phyloP scores from a whole-genome alignment of 2,113 vertebrate genomes.

The Tamias sibiricus region DNA sequence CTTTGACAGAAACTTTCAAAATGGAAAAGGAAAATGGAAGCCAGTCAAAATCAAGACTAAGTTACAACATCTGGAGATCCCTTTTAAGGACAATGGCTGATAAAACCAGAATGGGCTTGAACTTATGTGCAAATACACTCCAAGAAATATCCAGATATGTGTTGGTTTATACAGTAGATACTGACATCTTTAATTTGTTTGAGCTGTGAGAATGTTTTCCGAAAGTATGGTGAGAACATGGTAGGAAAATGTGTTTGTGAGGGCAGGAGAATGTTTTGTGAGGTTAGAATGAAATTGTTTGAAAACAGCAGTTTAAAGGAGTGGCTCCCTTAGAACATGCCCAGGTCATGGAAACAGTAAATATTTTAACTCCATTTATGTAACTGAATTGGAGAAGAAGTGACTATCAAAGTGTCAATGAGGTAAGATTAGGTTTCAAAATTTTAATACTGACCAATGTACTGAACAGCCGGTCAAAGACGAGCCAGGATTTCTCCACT shows the following conservation, averaged over 20 bases:
- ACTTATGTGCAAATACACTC: conserved; percentile 41
- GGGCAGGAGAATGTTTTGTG: neutral
- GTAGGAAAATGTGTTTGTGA: conserved; percentile 40
- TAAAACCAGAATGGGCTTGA: conserved; percentile 61
- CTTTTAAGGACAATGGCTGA: conserved; percentile 69
- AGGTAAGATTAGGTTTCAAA: conserved; percentile 10
- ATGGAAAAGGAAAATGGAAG: conserved; percentile 49
- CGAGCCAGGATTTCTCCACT: neutral
- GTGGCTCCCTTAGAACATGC: neutral
- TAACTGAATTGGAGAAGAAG: neutral
- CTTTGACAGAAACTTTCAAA: conserved; percentile 67
- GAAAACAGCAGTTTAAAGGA: neutral
- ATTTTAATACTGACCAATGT: neutral
- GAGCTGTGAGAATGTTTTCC: conserved; percentile 54
- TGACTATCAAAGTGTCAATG: neutral
- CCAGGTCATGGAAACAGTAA: conserved; percentile 22
- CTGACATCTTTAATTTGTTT: conserved; percentile 57
- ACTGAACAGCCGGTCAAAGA: neutral
- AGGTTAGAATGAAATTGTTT: conserved; percentile 33
- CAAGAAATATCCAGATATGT: conserved; percentile 34
- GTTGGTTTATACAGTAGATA: neutral
- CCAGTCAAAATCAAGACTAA: conserved; percentile 57
- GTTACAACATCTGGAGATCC: conserved; percentile 78
- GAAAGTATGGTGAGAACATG: conserved; percentile 28
- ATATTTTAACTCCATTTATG: conserved; percentile 23